Evolutionary conservation across 2,797 vertebrate species (phyloP), one percentile per base, ranked within the genome.

Genomic region (Dermochelys coriacea): DNA sequence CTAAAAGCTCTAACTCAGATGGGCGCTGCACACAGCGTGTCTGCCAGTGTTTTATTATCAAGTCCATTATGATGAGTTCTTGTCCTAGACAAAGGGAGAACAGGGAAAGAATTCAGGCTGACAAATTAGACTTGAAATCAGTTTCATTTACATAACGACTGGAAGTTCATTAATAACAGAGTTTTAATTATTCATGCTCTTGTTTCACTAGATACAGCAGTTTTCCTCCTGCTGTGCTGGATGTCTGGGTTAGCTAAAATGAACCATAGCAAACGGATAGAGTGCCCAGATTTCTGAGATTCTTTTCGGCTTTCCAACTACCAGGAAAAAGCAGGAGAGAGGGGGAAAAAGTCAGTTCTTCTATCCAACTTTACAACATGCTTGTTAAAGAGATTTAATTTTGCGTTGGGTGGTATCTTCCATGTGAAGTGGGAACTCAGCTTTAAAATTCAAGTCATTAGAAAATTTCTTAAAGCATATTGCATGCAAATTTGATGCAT

Each of bases 141-240:
- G 98, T 98, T 98, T 98, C 98, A 99, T 99, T 99, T 99, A 99
- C 98, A 99, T 99, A 99, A 99, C 98, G 98, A 98, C 98, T 98
- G 97, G 98, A 99, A 98, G 98, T 99, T 99, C 98, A 99, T 99
- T 99, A 99, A 99, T 99, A 99, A 99, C 97, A 95, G 97, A 92
- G 97, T 98, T 99, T 99, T 99, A 98, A 99, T 99, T 99, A 99
- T 99, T 99, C 98, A 99, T 99, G 98, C 97, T 98, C 98, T 98
- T 98, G 98, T 99, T 99, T 98, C 98, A 98, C 98, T 97, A 98
- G 98, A 99, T 98, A 98, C 98, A 99, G 98, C 98, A 97, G 98
- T 98, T 99, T 98, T 98, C 97, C 98, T 97, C 98, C 98, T 97
- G 98, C 98, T 98, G 98, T 97, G 98, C 97, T 97, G 98, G 98